These are phyloP conservation scores for Cosmia pyralina DNA, from an alignment of 2,888 invertebrate species.

Conservation along the genomic window DNA sequence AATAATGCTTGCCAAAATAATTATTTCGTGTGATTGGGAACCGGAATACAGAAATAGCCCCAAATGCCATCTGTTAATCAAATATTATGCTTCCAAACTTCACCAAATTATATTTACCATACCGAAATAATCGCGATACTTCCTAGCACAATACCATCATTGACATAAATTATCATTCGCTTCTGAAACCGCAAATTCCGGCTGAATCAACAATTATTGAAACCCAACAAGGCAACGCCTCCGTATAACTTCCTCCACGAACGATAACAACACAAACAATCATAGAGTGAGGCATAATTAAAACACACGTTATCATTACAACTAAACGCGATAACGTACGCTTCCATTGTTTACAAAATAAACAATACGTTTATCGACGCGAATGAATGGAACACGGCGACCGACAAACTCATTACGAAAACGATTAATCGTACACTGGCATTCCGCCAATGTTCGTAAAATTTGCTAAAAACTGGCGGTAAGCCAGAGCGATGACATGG, in stretches of 20 bases:
- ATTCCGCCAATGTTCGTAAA: slow-evolving; percentile 73
- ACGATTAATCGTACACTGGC: slow-evolving; percentile 72
- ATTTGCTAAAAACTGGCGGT: slow-evolving; percentile 72
- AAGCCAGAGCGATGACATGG: slow-evolving; percentile 79
- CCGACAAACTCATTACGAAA: slow-evolving; percentile 63
- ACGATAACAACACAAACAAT: slow-evolving; percentile 50
- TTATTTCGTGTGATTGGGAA: slow-evolving; percentile 23
- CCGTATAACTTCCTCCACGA: slow-evolving; percentile 31
- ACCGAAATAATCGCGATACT: not conserved
- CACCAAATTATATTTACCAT: not conserved
- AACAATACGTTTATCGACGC: slow-evolving; percentile 76
- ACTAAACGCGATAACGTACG: slow-evolving; percentile 74
- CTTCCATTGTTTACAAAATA: slow-evolving; percentile 86
- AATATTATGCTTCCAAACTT: slow-evolving; percentile 17
- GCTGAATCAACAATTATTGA: slow-evolving; percentile 15
- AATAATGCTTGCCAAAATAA: slow-evolving; percentile 45
- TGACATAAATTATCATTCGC: slow-evolving; percentile 6
- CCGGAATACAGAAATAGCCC: slow-evolving; percentile 1
- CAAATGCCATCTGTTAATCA: slow-evolving; percentile 1
- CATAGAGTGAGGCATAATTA: slow-evolving; percentile 53
- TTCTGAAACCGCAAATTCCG: slow-evolving; percentile 38
- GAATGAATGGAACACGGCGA: slow-evolving; percentile 72
- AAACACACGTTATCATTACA: slow-evolving; percentile 60
- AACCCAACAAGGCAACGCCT: slow-evolving; percentile 6
- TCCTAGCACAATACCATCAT: not conserved